Conservation (phyloP, 2,113 vertebrate species). For the Equus przewalskii region DNA sequence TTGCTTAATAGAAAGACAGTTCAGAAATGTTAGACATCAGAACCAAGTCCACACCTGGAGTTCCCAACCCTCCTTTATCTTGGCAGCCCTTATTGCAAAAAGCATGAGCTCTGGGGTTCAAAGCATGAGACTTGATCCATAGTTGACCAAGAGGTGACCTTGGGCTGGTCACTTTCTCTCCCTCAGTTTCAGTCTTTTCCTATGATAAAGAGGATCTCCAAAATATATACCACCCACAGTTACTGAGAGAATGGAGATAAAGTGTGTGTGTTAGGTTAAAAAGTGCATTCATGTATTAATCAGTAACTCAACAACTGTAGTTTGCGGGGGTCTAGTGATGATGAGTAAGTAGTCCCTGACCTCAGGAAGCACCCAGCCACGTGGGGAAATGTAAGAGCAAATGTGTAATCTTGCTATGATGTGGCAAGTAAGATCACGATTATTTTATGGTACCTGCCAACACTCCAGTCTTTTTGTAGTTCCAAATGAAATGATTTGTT, state of each 20-base stretch:
- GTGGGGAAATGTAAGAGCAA: background rate
- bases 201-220: background rate
- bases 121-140: background rate
- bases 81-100: background rate
- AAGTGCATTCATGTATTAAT: background rate
- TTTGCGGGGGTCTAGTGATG: background rate
- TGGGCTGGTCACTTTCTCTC: background rate
- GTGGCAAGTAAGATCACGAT: background rate
- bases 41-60: background rate
- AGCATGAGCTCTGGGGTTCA: background rate
- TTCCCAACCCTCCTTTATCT: background rate
- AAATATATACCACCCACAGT: background rate
- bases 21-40: background rate
- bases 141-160: background rate
- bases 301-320: background rate
- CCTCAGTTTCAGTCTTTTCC: background rate
- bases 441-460: slow-evolving; percentile 41
- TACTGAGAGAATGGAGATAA: background rate
- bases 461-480: background rate
- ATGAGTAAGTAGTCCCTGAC: background rate
- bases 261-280: background rate
- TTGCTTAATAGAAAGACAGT: background rate
- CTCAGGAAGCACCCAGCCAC: background rate
- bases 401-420: too few species aligned
- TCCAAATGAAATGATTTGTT: slow-evolving; percentile 49